phyloP scores from a whole-genome alignment of 1,140 invertebrate genomes.

The Temnothorax longispinosus region DNA sequence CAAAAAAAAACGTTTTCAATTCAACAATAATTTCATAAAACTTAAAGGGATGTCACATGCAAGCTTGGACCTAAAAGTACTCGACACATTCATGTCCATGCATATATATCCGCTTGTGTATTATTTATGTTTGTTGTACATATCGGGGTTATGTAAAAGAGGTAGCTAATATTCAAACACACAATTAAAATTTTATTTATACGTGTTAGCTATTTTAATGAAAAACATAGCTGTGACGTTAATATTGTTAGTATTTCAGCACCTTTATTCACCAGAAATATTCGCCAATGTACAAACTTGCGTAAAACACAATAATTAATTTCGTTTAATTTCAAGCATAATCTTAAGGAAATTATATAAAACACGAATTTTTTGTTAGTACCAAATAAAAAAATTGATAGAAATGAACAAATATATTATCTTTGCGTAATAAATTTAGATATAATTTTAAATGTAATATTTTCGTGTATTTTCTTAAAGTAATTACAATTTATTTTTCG shows the following conservation, averaged over 20 bases:
- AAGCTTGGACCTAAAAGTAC: conserved; percentile 48
- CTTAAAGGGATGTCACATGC: conserved; percentile 47
- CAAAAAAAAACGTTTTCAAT: conserved; percentile 40
- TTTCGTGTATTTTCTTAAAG: conserved; percentile 13
- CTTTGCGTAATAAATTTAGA: conserved; percentile 18
- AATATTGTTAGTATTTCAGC: conserved; percentile 33
- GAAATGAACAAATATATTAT: conserved; percentile 17
- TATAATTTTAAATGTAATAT: conserved; percentile 17
- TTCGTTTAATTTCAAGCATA: neutral
- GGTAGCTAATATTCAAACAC: conserved; percentile 35
- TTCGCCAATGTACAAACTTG: conserved; percentile 22
- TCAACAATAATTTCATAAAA: conserved; percentile 50
- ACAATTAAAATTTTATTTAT: conserved; percentile 44
- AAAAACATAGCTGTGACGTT: conserved; percentile 29
- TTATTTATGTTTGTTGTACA: conserved; percentile 41
- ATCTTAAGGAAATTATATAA: neutral
- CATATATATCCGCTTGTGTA: conserved; percentile 46
- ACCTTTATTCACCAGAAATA: conserved; percentile 39
- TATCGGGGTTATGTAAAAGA: neutral
- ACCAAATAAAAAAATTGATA: neutral
- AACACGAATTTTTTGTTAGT: conserved; percentile 31
- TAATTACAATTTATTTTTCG: conserved; percentile 25
- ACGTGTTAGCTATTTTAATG: conserved; percentile 32
- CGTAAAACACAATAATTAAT: conserved; percentile 31
- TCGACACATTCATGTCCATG: conserved; percentile 53